Percentiles rank a stretch among this genome's conserved stretches.
These are phyloP conservation scores for Balanococcus diminutus DNA, from an alignment of 2,888 invertebrate genomes.

Conservation along the genomic window DNA sequence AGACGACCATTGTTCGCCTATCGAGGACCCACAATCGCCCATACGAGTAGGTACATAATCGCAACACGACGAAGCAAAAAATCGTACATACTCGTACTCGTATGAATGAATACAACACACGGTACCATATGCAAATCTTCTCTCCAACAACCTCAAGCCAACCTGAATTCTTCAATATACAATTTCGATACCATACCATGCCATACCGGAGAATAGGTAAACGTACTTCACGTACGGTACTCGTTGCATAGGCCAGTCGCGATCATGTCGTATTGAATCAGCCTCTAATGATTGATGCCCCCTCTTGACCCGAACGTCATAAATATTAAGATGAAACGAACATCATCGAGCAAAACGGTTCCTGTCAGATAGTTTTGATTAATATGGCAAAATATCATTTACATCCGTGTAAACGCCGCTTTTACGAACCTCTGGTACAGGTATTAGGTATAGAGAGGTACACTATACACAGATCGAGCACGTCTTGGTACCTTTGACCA, in stretches of 20 bases:
- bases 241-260: background rate
- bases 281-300: slow-evolving; percentile 41
- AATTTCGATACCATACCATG: background rate
- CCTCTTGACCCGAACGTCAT: slow-evolving; percentile 43
- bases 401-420: slow-evolving; percentile 42
- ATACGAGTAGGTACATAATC: no score
- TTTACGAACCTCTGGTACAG: background rate
- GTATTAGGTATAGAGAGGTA: background rate
- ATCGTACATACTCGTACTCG: background rate
- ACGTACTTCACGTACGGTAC: slow-evolving; percentile 12
- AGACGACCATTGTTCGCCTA: background rate
- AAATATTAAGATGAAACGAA: slow-evolving; percentile 23
- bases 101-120: no score
- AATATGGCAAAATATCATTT: slow-evolving; percentile 41
- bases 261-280: slow-evolving; percentile 30
- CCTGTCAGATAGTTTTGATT: slow-evolving; percentile 42
- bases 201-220: background rate
- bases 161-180: background rate
- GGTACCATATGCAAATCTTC: background rate
- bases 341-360: slow-evolving; percentile 36
- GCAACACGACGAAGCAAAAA: slow-evolving; percentile 2
- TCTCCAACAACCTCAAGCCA: background rate
- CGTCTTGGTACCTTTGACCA: background rate
- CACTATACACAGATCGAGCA: background rate
- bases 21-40: background rate